These are phyloP conservation scores for Lasioglossum pauxillum DNA, from an alignment of 2,888 invertebrate species.

Conservation along the genomic window DNA sequence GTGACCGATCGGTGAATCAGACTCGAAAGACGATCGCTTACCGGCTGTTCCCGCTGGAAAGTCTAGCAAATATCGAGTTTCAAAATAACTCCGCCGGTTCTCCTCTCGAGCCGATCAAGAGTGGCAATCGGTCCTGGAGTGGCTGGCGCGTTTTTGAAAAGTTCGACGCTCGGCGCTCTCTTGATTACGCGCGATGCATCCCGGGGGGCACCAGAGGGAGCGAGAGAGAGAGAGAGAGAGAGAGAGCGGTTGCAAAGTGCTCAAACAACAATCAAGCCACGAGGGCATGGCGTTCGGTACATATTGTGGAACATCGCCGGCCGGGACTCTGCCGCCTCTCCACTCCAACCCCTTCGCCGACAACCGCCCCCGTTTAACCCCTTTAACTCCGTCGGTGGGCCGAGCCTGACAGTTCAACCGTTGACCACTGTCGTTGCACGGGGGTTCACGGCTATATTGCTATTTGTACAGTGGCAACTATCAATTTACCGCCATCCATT, in stretches of 20 bases:
- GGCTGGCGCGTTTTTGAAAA: slow-evolving; percentile 47
- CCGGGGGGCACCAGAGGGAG: not conserved
- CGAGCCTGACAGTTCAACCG: slow-evolving; percentile 62
- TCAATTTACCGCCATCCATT: slow-evolving; percentile 79
- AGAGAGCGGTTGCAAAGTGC: slow-evolving; percentile 69
- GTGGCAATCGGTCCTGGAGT: slow-evolving; percentile 34
- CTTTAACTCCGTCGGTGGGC: slow-evolving; percentile 66
- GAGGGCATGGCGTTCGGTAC: slow-evolving; percentile 68
- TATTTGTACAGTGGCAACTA: slow-evolving; percentile 77
- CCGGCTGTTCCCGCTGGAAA: not conserved
- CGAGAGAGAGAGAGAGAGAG: no score
- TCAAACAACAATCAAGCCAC: slow-evolving; percentile 76
- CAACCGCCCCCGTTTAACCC: slow-evolving; percentile 65
- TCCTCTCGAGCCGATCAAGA: not conserved
- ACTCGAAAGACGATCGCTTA: not conserved
- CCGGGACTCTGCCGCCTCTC: slow-evolving; percentile 52
- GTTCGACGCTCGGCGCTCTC: slow-evolving; percentile 51
- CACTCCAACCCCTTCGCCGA: slow-evolving; percentile 18
- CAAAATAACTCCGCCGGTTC: slow-evolving; percentile 10
- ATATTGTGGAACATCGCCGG: slow-evolving; percentile 75
- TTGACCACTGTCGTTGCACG: slow-evolving; percentile 57
- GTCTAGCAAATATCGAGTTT: slow-evolving; percentile 2
- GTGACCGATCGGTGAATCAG: not conserved
- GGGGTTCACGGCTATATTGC: slow-evolving; percentile 70
- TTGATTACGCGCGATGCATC: slow-evolving; percentile 65